Evolutionary conservation across 2,797 vertebrate genomes (phyloP), one percentile per base, ranked within the genome.

Genomic region (Babyrousa celebensis): DNA sequence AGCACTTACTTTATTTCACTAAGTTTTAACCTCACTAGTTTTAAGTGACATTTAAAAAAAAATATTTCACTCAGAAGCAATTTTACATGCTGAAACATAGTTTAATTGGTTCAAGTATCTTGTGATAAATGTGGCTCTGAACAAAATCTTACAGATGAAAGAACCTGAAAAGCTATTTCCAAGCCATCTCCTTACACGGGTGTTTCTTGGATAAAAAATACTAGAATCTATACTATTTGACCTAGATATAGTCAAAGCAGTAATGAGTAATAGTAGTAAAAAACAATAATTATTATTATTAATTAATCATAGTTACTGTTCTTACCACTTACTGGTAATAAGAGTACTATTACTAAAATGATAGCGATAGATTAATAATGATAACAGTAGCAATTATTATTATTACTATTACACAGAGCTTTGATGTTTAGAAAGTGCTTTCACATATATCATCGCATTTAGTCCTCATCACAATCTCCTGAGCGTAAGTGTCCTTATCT

Each of bases 151-250:
- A 70, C 7, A 32, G 23, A 25, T 32, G 87, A 10, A 93, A 84
- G 63, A 86, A 67, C 89, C 32, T 84, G 23, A 79, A 92, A 40
- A 85, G 78, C 74, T 89, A 48, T 92, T 93, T 94, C 68, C 21
- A 94, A 92, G 27, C 23, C 72, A 78, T 87, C 6, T 95, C 14
- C 27, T 92, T 65, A 91, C 0, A 60, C 43, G 48, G 85, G 18
- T 63, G 92, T 78, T 67, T 97, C 32, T 83, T 94, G 82, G 12
- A 83, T 89, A 70, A 10, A 89, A 93, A 96, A 91, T 36, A 79
- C 60, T 6, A 96, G 58, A 86, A 79, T 74, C 54, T 72, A 21
- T 52, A 75, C 9, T 84, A 71, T 79, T 85, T 92, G n/a, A 68
- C 40, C 88, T 95, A 94, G 36, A 95, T 95, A 92, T 27, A 92